Base-by-base conservation (phyloP, 2,113 vertebrate species). In the Pantherophis guttatus region DNA sequence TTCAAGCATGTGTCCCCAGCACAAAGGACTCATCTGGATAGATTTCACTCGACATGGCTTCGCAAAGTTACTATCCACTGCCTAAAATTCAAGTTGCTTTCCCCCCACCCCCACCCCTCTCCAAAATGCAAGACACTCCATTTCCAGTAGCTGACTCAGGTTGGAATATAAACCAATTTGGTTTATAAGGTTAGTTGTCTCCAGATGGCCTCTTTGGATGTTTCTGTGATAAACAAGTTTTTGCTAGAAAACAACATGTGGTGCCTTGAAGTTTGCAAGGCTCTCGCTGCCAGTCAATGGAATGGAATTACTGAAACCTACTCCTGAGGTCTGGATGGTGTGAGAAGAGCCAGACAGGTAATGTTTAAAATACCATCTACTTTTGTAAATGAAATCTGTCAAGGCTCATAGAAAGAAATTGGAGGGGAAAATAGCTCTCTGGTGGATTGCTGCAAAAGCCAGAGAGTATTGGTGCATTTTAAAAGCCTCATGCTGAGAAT, bases 151-250 rank as follows among this genome's bases (percentile, higher is more conserved):
- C 29, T 17, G 8, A 94, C 10, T 7, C 33, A 50, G 90, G 91
- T 3, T 93, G 70, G 87, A 95, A 39, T 19, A n/a, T 19, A 62
- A 70, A 62, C 88, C 86, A 95, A 93, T 90, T 86, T 87, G 87
- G 93, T 91, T 93, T 92, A 85, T 33, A 0, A 90, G 93, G 94
- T 53, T 94, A 93, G 89, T 0, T 89, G 75, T 93, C 91, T 89
- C 92, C 94, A 95, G 94, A 94, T 96, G 94, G 48, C 94, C 94
- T 94, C 94, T 94, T 91, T 92, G 93, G 87, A 48, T 85, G 75
- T 70, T 87, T 91, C 44, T 92, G 88, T 95, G 92, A 96, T 95
- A 95, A 97, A 96, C 87, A 94, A 94, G 94, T 54, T 50, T 94
- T 44, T 90, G 70, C 39, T 95, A 89, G 58, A 93, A 93, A 96